Conservation (phyloP, 2,113 vertebrate genomes). For the Saccopteryx bilineata region DNA sequence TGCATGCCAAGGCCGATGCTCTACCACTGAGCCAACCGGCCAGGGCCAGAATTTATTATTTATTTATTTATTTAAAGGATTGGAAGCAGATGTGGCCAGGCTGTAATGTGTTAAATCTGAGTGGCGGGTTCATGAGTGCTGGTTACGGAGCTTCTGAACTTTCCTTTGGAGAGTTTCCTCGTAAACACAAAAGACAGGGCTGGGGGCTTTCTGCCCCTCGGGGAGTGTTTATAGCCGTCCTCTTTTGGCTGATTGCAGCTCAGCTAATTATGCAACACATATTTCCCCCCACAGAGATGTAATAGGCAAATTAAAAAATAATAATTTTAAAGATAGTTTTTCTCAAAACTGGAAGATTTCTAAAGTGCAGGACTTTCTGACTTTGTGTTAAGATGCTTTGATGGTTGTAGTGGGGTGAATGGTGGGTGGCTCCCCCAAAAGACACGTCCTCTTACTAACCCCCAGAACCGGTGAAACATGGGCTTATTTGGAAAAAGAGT, state of each 20-base stretch:
- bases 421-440: neutral
- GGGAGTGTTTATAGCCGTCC: rapidly evolving
- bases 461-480: no score
- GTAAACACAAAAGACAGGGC: neutral
- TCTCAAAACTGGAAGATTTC: neutral
- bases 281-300: rapidly evolving
- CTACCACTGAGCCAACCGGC: no score
- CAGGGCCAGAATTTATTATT: no score
- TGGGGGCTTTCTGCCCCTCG: neutral
- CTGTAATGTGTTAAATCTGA: rapidly evolving
- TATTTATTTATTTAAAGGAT: neutral
- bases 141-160: neutral
- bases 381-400: neutral
- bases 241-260: neutral
- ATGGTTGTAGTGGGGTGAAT: no score
- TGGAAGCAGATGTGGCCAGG: neutral
- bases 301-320: neutral
- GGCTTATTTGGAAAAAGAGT: neutral
- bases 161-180: neutral
- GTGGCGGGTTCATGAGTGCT: rapidly evolving
- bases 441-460: neutral
- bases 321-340: neutral
- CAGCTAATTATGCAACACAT: neutral
- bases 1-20: no score
- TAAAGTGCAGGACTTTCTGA: neutral